These are phyloP conservation scores for Andrena chrysosceles DNA, from an alignment of 2,888 invertebrate species.

Conservation along the genomic window DNA sequence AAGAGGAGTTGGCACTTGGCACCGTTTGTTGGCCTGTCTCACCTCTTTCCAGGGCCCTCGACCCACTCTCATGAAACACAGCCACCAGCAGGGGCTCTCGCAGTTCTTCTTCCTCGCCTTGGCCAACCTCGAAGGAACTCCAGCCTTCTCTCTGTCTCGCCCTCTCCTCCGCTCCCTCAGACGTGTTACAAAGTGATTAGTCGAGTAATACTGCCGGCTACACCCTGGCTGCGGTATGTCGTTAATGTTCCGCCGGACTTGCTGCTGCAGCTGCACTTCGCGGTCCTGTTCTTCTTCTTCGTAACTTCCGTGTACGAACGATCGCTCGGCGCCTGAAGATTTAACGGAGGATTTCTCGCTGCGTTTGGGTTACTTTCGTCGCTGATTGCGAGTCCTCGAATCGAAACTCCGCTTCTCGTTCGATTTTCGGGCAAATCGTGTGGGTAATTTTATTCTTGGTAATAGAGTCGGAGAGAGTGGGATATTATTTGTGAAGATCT, in stretches of 20 bases:
- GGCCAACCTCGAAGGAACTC: slow-evolving; percentile 60
- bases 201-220: slow-evolving; percentile 76
- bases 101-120: slow-evolving; percentile 55
- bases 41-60: slow-evolving; percentile 69
- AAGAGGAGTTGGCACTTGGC: slow-evolving; percentile 81
- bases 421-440: not conserved
- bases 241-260: slow-evolving; percentile 66
- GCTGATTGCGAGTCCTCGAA: not conserved
- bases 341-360: slow-evolving; percentile 19
- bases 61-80: slow-evolving; percentile 70
- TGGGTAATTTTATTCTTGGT: not conserved
- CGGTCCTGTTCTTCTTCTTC: slow-evolving; percentile 56
- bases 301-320: slow-evolving; percentile 56
- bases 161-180: slow-evolving; percentile 57
- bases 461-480: not conserved
- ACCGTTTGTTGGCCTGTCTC: slow-evolving; percentile 76
- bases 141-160: slow-evolving; percentile 18
- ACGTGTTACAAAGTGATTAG: slow-evolving; percentile 81
- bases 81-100: slow-evolving; percentile 38
- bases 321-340: slow-evolving; percentile 35
- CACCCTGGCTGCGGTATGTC: slow-evolving; percentile 65
- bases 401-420: slow-evolving; percentile 5
- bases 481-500: not conserved
- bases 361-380: not conserved
- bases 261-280: slow-evolving; percentile 68